Conservation (phyloP, 2,797 vertebrate species). For the Mus caroli region DNA sequence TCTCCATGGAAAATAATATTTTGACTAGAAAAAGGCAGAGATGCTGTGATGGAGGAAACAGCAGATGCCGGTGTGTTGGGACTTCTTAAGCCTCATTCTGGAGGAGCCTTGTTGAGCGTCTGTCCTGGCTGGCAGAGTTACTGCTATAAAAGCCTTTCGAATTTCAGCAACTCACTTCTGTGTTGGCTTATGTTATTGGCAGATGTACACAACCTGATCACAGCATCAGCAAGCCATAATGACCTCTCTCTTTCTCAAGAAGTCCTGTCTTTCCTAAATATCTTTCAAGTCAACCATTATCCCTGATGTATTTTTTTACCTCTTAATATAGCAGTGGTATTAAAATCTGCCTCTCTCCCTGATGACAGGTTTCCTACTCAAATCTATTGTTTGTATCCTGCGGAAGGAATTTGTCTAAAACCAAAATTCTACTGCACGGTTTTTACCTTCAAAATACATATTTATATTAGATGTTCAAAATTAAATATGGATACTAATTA, state of each 20-base stretch:
- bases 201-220: not conserved
- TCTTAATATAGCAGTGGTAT: not conserved
- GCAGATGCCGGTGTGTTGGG: not conserved
- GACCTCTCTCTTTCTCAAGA: not conserved
- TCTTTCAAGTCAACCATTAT: not conserved
- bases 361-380: not conserved
- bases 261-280: not conserved
- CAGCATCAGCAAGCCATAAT: not conserved
- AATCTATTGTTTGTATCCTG: not conserved
- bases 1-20: not conserved
- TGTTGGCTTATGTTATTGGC: not conserved
- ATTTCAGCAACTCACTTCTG: not conserved
- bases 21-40: slow-evolving; percentile 41
- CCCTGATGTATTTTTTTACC: not conserved
- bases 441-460: not conserved
- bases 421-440: not conserved
- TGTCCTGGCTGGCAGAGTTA: not conserved
- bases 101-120: not conserved
- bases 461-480: not conserved
- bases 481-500: not conserved
- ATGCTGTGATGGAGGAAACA: not conserved
- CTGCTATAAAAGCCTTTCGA: not conserved
- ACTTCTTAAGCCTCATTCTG: slow-evolving; percentile 1
- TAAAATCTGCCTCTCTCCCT: not conserved
- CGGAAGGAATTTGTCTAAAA: not conserved